phyloP scores from a whole-genome alignment of 2,797 vertebrate genomes.

The Mormyrops attenuatus region DNA sequence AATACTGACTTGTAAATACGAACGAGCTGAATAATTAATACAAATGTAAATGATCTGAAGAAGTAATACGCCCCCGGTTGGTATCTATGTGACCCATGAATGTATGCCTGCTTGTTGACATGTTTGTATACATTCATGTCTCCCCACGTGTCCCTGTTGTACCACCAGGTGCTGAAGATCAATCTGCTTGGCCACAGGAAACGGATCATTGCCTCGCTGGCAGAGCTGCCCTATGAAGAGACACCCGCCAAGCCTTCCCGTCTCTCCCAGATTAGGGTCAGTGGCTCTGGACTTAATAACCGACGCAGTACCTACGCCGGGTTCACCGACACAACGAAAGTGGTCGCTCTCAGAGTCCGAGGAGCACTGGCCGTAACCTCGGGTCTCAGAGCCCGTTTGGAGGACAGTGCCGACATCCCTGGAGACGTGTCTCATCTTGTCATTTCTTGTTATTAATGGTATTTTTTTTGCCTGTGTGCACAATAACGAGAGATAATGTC shows the following conservation, averaged over 20 bases:
- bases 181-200: constrained; percentile 90
- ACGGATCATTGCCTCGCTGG: constrained; percentile 88
- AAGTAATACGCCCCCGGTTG: neutral
- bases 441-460: neutral
- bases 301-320: neutral
- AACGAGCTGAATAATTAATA: neutral
- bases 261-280: constrained; percentile 90
- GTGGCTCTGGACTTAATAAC: constrained; percentile 31
- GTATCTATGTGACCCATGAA: neutral
- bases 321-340: neutral
- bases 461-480: neutral
- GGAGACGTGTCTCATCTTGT: neutral
- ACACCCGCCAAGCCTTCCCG: constrained; percentile 89
- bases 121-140: neutral
- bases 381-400: neutral
- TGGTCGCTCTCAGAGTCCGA: neutral
- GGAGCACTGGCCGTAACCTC: neutral
- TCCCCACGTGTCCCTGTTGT: neutral
- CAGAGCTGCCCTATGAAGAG: constrained; percentile 88
- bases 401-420: neutral
- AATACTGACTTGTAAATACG: constrained; percentile 29
- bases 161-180: constrained; percentile 83
- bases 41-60: neutral
- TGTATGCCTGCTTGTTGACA: neutral
- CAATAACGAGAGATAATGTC: neutral